Evolutionary conservation across 2,113 vertebrate species (phyloP), one percentile per base, ranked within the genome.

Genomic region (Maccullochella peelii): DNA sequence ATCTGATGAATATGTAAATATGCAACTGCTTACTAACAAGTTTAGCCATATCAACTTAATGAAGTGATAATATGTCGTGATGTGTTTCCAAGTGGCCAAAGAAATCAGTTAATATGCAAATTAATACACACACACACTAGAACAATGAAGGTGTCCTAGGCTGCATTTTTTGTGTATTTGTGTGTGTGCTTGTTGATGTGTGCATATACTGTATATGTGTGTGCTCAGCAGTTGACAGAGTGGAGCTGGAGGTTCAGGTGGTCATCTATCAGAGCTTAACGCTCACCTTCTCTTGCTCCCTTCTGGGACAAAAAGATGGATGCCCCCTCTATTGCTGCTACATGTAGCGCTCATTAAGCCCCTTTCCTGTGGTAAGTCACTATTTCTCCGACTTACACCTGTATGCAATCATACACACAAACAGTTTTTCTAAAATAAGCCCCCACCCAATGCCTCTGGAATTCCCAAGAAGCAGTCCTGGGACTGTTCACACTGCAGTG

Each of bases 221-320:
- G 47, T 50, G 79, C 74, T 92, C 75, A 90, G 79, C 83, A 85
- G 67, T 67, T 74, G 68, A 50, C 57, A 75, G 25, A 89, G 80
- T 4, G 63, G 57, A 84, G 78, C 71, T 54, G 66, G n/a, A 80
- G 77, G 0, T 44, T 83, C 58, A 73, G 67, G 63, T 77, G 68
- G 77, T 88, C 78, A 92, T 92, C 84, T 62, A 90, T 93, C 89
- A 92, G 55, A 85, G 73, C 73, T 77, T 85, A 76, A 36, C 79
- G 38, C 79, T 82, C 83, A 74, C 49, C 66, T 63, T 61, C 80
- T 86, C 73, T 49, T 70, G 70, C 44, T 77, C 47, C 73, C 89
- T 85, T 77, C 49, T 44, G 86, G 84, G 87, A 91, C 65, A 65
- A 18, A 47, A 79, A 86, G 79, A 88, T 38, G 3, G 71, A 88